Base-by-base conservation (phyloP, 1,140 invertebrate genomes). In the Dendroctonus valens region DNA sequence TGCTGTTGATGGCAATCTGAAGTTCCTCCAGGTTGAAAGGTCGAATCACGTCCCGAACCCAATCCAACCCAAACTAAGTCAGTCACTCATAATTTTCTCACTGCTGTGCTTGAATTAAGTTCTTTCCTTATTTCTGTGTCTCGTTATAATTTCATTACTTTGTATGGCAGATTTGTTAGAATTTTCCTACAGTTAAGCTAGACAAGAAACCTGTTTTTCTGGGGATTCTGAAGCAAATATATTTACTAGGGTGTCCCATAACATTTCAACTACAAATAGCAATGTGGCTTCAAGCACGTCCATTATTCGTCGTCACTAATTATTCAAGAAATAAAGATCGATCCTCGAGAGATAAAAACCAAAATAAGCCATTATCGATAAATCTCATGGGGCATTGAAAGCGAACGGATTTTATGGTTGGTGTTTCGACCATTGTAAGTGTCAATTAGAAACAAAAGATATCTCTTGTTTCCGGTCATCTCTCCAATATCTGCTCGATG, bases 381-480 rank as follows among this genome's bases (percentile, higher is more conserved):
- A 65, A 65, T 57, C 52, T 57, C 26, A 51, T 8, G 39, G 26
- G 59, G 48, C 49, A 51, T 41, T 52, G 59, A 41, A 61, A 41
- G 59, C 6, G 51, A 63, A 44, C 60, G 40, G 41, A 44, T 53
- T 54, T 54, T 63, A 63, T 54, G 42, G 53, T 49, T 46, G 42
- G 37, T 65, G 53, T 65, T 57, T 65, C 53, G 62, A 65, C 41
- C 62, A 65, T 65, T 65, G 62, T 63, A 54, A 44, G 51, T 65
- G 52, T 65, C 62, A 65, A 57, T 65, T 65, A 57, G 44, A 53
- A 65, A 57, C 44, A 57, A 65, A 63, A 63, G 51, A 54, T 65
- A 65, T 65, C 44, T 39, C 53, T 57, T 57, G 62, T 65, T 65
- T 65, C 62, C 62, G 62, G 62, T 65, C 62, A 57, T 65, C 62